Base-by-base conservation (phyloP, 1,140 invertebrate genomes). In the Liolophura sinensis region DNA sequence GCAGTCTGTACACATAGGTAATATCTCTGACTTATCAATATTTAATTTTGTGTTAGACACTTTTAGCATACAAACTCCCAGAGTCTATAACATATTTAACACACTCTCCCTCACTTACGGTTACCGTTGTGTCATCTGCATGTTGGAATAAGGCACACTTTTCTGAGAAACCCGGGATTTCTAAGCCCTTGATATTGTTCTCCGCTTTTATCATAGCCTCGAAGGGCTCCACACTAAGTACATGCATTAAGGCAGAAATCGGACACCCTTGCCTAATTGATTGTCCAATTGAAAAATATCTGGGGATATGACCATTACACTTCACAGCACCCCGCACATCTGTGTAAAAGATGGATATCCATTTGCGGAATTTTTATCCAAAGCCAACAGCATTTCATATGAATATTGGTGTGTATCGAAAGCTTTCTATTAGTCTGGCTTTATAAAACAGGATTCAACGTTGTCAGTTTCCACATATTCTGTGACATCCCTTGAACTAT, bases 161-260 rank as follows among this genome's bases (percentile, higher is more conserved):
- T n/a, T n/a, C n/a, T n/a, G n/a, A n/a, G n/a, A n/a, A n/a, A n/a
- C n/a, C n/a, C n/a, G n/a, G n/a, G n/a, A n/a, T n/a, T n/a, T n/a
- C n/a, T n/a, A n/a, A n/a, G n/a, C n/a, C n/a, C n/a, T n/a, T n/a
- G n/a, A n/a, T n/a, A n/a, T n/a, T n/a, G n/a, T n/a, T n/a, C n/a
- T n/a, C n/a, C n/a, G n/a, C n/a, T n/a, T n/a, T n/a, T n/a, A n/a
- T n/a, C n/a, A n/a, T n/a, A n/a, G n/a, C n/a, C n/a, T n/a, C n/a
- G n/a, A n/a, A n/a, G n/a, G n/a, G n/a, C n/a, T n/a, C n/a, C n/a
- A n/a, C n/a, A n/a, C n/a, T n/a, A n/a, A 66, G 51, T n/a, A 66
- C 64, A 48, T 66, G 66, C 22, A 65, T 11, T 20, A 70, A 52
- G 47, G 68, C 68, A 62, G 58, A 62, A 20, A 69, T 56, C 48